These are phyloP conservation scores for Rhodophaea formosa DNA, from an alignment of 2,888 invertebrate genomes.

Conservation along the genomic window DNA sequence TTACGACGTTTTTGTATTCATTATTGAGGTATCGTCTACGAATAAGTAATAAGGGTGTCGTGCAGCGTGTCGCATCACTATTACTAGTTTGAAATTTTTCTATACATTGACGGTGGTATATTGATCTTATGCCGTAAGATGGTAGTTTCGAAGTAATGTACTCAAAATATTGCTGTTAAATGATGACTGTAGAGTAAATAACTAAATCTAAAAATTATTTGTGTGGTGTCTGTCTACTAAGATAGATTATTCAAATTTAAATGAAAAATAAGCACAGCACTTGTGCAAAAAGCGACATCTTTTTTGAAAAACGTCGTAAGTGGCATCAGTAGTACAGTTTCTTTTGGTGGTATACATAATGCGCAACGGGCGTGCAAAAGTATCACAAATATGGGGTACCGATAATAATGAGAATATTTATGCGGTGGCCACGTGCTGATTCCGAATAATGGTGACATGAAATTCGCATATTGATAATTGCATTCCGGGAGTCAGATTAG, in stretches of 20 bases:
- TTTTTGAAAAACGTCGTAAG: conserved; percentile 13
- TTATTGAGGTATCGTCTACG: neutral
- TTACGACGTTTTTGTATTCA: neutral
- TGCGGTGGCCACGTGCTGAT: conserved; percentile 75
- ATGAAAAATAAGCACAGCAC: too few species aligned
- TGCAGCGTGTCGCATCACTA: neutral
- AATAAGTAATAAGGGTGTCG: too few species aligned
- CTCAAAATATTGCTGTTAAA: too few species aligned
- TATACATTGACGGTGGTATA: too few species aligned
- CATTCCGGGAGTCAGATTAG: conserved; percentile 42
- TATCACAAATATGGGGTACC: conserved; percentile 58
- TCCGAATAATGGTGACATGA: conserved; percentile 67
- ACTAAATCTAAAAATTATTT: too few species aligned
- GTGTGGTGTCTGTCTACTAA: too few species aligned
- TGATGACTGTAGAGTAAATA: too few species aligned
- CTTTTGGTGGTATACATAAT: conserved; percentile 49
- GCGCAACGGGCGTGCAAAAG: conserved; percentile 65
- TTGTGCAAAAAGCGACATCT: too few species aligned
- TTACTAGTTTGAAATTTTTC: neutral
- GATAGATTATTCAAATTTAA: too few species aligned
- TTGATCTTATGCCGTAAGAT: too few species aligned
- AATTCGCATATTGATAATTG: conserved; percentile 74
- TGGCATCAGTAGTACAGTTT: neutral
- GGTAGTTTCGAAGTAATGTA: too few species aligned
- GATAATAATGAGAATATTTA: conserved; percentile 78